These are phyloP conservation scores for Andrena haemorrhoa DNA, from an alignment of 2,888 invertebrate genomes.

Conservation along the genomic window DNA sequence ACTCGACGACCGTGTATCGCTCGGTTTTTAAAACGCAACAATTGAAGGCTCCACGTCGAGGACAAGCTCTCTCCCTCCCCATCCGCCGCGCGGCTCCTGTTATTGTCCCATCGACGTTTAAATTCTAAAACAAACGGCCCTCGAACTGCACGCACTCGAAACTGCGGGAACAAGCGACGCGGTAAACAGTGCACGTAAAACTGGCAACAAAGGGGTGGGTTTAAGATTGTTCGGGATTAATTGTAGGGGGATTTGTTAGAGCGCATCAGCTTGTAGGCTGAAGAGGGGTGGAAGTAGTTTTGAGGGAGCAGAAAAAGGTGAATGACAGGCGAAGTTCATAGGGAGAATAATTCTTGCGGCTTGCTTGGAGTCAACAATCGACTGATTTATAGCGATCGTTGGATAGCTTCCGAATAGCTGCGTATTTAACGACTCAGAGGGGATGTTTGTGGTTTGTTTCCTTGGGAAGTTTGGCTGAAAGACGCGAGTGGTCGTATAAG, in stretches of 20 bases:
- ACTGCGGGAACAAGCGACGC: background rate
- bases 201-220: background rate
- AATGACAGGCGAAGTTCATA: slow-evolving; percentile 5
- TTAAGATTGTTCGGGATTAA: background rate
- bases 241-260: too few species aligned
- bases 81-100: background rate
- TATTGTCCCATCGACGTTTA: slow-evolving; percentile 5
- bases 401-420: background rate
- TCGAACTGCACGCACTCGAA: background rate
- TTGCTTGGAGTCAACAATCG: slow-evolving; percentile 29
- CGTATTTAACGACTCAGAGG: slow-evolving; percentile 34
- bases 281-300: too few species aligned
- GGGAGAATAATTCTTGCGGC: background rate
- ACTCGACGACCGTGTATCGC: background rate
- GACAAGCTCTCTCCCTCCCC: background rate
- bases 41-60: slow-evolving; percentile 1
- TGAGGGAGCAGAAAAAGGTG: slow-evolving; percentile 8
- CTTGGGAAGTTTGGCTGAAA: background rate
- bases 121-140: background rate
- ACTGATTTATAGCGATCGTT: slow-evolving; percentile 27
- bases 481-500: too few species aligned
- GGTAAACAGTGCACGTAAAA: background rate
- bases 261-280: too few species aligned
- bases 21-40: slow-evolving; percentile 10
- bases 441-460: slow-evolving; percentile 22